Evolutionary conservation across 2,888 invertebrate species (phyloP), one percentile per base, ranked within the genome.

Genomic region (Scotopteryx bipunctaria): DNA sequence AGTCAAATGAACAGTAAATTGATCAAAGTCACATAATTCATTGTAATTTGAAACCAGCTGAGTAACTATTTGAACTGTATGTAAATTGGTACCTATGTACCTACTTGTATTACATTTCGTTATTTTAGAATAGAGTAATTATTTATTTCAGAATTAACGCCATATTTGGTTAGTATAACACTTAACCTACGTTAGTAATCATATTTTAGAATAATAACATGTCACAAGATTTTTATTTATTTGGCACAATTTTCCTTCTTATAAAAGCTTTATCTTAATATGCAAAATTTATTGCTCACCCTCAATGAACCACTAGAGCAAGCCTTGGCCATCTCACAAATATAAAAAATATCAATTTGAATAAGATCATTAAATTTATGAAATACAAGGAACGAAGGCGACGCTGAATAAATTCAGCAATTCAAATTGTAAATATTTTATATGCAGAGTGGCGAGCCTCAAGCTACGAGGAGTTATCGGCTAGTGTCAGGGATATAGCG

Each of bases 381-480:
- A 42, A 43, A 16, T 31, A 42, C 46, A 57, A 32, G 23, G 40
- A 56, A 50, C 36, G 32, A 43, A 45, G 53, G 23, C 45, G 42
- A 21, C 42, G 54, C 40, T 46, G 32, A 25, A 50, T 48, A 31
- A 48, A 57, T 55, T 61, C 55, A 52, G 51, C 52, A 53, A 58
- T 50, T 51, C 52, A 58, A 50, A 54, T 59, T 38, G 35, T 55
- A 57, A 55, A 61, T 59, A 59, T 61, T 57, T 55, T 51, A 57
- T 55, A 37, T 21, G 21, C 11, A 13, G 15, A 50, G 42, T 44
- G 32, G 37, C 14, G 37, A 21, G 21, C 32, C 31, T 47, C 19
- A 52, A 45, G 27, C 31, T 13, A 16, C 32, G 49, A 37, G 41
- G 45, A 40, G 49, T 43, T 46, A 42, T 56, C 45, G 46, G 31